Evolutionary conservation across 2,113 vertebrate genomes (phyloP), one percentile per base, ranked within the genome.

Genomic region (Peromyscus maniculatus): DNA sequence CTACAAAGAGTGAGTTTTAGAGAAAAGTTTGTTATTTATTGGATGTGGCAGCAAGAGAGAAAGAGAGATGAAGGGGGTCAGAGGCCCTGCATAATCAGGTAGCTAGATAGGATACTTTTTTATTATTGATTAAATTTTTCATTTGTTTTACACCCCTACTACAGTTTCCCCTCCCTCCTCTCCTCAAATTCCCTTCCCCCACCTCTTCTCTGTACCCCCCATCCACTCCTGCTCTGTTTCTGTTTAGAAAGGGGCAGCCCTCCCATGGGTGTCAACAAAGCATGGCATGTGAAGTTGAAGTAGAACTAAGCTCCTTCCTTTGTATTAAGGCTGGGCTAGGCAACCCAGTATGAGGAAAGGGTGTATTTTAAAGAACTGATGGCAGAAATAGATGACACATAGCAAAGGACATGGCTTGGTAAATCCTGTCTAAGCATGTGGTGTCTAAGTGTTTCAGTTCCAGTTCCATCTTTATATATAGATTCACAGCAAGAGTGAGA

Each of bases 121-220:
- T 71, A 71, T 71, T 17, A 71, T 71, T 71, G 36, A 71, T n/a
- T n/a, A 71, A 5, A 2, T 8, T n/a, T n/a, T 72, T 21, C 19
- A 72, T 72, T 72, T 72, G n/a, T n/a, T 21, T 72, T 72, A n/a
- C 36, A 72, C 1, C 17, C 7, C 3, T 3, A n/a, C 36, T 7
- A 72, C 71, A 72, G n/a, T 72, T 72, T 21, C 36, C 17, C 7
- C 19, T n/a, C 36, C 7, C 36, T n/a, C 36, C 7, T n/a, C 36
- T n/a, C 0, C 17, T 72, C 36, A 3, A 7, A n/a, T 72, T 72
- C 7, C 36, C 36, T 72, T 9, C 69, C 7, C 0, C 8, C 2
- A 8, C 17, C 33, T 72, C 36, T 3, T 3, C 36, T 33, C 66
- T 69, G 66, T 5, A 31, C 36, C 17, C 16, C 1, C 1, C 33